Conservation (phyloP, 2,888 invertebrate genomes). For the Busseola fusca region DNA sequence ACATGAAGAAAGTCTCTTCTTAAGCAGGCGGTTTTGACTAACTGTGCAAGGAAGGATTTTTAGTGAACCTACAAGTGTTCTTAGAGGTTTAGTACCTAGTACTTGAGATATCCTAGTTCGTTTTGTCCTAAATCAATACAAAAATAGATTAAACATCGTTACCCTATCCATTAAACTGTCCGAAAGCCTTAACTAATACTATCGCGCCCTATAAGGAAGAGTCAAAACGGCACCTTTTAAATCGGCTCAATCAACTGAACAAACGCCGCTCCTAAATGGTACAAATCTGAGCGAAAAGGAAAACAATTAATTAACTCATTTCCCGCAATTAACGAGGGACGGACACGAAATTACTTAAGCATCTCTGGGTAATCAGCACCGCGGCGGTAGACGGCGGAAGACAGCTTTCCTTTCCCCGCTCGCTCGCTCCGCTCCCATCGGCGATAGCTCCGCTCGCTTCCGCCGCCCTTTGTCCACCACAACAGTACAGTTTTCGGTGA, state of each 20-base stretch:
- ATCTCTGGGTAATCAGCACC: conserved; percentile 79
- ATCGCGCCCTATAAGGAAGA: conserved; percentile 22
- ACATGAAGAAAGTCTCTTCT: not conserved
- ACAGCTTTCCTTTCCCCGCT: conserved; percentile 78
- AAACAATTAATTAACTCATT: conserved; percentile 86
- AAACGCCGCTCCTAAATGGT: conserved; percentile 66
- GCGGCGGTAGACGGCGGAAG: conserved; percentile 68
- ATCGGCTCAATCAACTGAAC: conserved; percentile 67
- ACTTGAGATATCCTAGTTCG: not conserved
- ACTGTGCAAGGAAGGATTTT: not conserved
- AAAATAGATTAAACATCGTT: not conserved
- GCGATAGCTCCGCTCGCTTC: conserved; percentile 69
- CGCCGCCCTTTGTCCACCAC: conserved; percentile 73
- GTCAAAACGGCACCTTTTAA: conserved; percentile 45
- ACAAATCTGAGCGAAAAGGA: conserved; percentile 81
- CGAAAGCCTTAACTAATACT: conserved; percentile 1
- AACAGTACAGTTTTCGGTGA: conserved; percentile 69
- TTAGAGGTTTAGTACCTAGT: not conserved
- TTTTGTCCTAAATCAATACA: not conserved
- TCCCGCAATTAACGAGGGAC: conserved; percentile 84
- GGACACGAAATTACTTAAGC: conserved; percentile 82
- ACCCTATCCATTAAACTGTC: not conserved
- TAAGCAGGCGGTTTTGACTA: not conserved
- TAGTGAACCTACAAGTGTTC: not conserved
- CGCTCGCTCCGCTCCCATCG: conserved; percentile 67